These are phyloP conservation scores for Threskiornis aethiopicus DNA, from an alignment of 2,797 vertebrate species.

Conservation along the genomic window DNA sequence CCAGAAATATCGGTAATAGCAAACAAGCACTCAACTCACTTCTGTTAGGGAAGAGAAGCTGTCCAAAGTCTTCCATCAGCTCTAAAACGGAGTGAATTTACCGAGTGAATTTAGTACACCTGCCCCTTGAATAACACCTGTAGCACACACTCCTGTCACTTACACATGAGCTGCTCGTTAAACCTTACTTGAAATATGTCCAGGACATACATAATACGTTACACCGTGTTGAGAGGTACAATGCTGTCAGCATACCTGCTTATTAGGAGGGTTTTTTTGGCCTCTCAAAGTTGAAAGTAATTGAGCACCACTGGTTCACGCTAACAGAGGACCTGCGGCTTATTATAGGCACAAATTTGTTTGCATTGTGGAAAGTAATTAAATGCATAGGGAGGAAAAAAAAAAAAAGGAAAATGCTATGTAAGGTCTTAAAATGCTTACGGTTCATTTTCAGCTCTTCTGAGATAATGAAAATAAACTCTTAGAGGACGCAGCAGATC, in stretches of 20 bases:
- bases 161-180: rapidly evolving
- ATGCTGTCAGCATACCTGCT: background rate
- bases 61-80: background rate
- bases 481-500: background rate
- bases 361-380: background rate
- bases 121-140: rapidly evolving
- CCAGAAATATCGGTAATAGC: rapidly evolving
- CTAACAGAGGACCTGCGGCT: background rate
- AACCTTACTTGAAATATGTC: background rate
- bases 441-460: background rate
- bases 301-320: rapidly evolving
- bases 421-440: background rate
- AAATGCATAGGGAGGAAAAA: background rate
- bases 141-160: rapidly evolving
- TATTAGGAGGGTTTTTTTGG: rapidly evolving
- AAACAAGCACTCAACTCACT: rapidly evolving
- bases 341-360: background rate
- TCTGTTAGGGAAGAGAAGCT: background rate
- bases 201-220: rapidly evolving
- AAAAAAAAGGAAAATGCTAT: background rate
- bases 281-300: background rate
- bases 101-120: rapidly evolving
- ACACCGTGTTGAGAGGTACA: rapidly evolving
- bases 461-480: background rate
- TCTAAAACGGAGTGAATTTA: background rate